Evolutionary conservation across 2,888 invertebrate genomes (phyloP).

Genomic region (Ganaspis brasiliensis): DNA sequence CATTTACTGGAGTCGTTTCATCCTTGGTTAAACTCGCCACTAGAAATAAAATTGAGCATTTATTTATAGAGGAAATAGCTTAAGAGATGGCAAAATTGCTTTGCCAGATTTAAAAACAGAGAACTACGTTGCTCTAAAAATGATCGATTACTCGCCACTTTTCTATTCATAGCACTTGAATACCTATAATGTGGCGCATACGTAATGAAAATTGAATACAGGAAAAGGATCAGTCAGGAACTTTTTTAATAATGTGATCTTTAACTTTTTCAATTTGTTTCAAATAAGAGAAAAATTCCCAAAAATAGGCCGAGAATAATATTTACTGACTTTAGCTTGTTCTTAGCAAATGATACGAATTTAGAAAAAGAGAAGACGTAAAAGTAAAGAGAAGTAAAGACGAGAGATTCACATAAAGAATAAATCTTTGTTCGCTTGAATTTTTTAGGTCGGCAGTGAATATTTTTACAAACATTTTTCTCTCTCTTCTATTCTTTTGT

Average conservation of each 20-base stretch:
- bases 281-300: background rate
- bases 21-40: constrained; percentile 79
- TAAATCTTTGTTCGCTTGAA: background rate
- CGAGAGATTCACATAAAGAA: background rate
- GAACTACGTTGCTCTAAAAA: constrained; percentile 15
- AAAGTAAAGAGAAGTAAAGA: background rate
- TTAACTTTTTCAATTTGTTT: background rate
- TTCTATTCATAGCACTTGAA: constrained; percentile 29
- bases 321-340: too few relatives aligned
- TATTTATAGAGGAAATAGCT: constrained; percentile 8
- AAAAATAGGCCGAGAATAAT: background rate
- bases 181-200: constrained; percentile 22
- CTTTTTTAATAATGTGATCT: constrained; percentile 18
- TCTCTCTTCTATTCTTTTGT: background rate
- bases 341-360: too few relatives aligned
- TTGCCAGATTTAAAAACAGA: constrained; percentile 11
- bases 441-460: background rate
- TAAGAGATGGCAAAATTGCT: constrained; percentile 20
- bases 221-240: constrained; percentile 6
- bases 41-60: constrained; percentile 33
- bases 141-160: constrained; percentile 32
- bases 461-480: background rate
- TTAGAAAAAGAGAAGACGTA: background rate
- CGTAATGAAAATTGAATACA: constrained; percentile 22
- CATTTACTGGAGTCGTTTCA: constrained; percentile 76